phyloP scores from a whole-genome alignment of 2,797 vertebrate species.

The Myotis pilosus region DNA sequence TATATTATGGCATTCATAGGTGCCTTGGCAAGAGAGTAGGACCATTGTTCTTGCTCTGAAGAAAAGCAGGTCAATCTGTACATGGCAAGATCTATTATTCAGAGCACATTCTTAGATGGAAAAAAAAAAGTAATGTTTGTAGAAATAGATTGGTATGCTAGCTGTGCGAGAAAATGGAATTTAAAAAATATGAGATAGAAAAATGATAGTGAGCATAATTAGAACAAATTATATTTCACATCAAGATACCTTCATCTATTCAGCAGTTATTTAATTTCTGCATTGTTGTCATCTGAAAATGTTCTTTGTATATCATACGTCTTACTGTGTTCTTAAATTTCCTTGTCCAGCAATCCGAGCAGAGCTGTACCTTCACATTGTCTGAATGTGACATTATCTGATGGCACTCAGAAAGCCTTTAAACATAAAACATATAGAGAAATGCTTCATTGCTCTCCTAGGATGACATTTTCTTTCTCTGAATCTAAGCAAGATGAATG shows the following conservation, averaged over 20 bases:
- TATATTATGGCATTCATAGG: not conserved
- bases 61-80: not conserved
- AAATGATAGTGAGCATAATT: conserved; percentile 45
- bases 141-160: conserved; percentile 13
- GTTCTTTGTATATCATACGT: not conserved
- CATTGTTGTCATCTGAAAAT: conserved; percentile 57
- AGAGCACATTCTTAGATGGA: not conserved
- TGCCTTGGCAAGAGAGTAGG: not conserved
- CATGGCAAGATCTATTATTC: not conserved
- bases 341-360: not conserved
- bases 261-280: conserved; percentile 46
- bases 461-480: not conserved
- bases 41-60: not conserved
- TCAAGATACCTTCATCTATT: conserved; percentile 54
- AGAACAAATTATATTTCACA: conserved; percentile 34
- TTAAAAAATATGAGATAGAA: not conserved
- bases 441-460: conserved; percentile 62
- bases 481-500: conserved; percentile 66
- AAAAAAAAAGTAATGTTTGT: conserved; percentile 41
- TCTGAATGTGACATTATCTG: conserved; percentile 68
- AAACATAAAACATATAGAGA: conserved; percentile 44
- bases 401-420: conserved; percentile 65
- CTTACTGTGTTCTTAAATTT: not conserved
- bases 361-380: conserved; percentile 56
- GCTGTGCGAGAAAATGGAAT: conserved; percentile 37